Evolutionary conservation across 2,113 vertebrate species (phyloP).

Genomic region (Platysteira castanea): DNA sequence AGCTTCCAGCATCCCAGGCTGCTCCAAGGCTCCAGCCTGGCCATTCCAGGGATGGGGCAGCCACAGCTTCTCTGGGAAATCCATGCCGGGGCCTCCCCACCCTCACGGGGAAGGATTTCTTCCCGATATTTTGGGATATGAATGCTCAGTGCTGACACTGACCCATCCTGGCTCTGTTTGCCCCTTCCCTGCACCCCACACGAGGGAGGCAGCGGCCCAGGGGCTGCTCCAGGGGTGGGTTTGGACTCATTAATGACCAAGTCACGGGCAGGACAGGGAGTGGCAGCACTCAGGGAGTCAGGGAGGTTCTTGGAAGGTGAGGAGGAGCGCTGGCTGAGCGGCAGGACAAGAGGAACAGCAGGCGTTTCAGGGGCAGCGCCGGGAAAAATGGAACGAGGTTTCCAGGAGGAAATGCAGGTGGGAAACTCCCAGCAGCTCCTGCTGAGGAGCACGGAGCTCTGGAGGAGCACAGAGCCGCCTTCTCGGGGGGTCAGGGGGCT

Average conservation of each 20-base stretch:
- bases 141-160: fast-evolving
- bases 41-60: background rate
- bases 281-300: fast-evolving
- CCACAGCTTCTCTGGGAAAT: background rate
- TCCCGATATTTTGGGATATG: background rate
- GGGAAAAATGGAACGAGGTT: background rate
- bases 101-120: background rate
- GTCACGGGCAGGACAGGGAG: background rate
- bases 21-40: no score
- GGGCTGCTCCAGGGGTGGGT: background rate
- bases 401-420: background rate
- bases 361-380: background rate
- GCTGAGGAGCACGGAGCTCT: background rate
- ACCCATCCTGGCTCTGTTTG: fast-evolving
- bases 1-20: fast-evolving
- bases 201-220: background rate
- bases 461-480: no score
- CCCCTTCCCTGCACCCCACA: fast-evolving
- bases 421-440: background rate
- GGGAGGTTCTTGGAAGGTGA: background rate
- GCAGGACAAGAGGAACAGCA: background rate
- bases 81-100: background rate
- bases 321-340: background rate
- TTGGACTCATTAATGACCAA: fast-evolving
- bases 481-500: background rate